Evolutionary conservation across 2,113 vertebrate genomes (phyloP).

Genomic region (Marmota flaviventris): DNA sequence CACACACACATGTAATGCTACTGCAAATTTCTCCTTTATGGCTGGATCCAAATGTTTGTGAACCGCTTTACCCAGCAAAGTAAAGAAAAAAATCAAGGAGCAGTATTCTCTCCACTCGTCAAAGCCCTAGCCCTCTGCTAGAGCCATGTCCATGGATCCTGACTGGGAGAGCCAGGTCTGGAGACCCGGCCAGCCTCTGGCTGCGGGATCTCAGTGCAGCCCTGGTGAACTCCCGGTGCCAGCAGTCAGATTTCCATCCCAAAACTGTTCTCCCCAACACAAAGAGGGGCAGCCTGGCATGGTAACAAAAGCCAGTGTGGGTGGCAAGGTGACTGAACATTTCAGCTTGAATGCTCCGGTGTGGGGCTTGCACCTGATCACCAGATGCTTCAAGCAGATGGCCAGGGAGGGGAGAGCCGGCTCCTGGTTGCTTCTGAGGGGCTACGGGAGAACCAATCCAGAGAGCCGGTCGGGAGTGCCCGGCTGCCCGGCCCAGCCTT

Average conservation of each 20-base stretch:
- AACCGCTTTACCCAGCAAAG: background rate
- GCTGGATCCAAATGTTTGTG: background rate
- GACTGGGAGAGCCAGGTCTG: conserved; percentile 75
- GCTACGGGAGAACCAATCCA: conserved; percentile 88
- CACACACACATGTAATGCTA: too few species aligned
- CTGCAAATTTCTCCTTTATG: background rate
- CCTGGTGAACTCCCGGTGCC: conserved; percentile 73
- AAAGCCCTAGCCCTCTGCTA: background rate
- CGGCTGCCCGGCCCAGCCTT: conserved; percentile 70
- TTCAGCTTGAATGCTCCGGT: conserved; percentile 91
- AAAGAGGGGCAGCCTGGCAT: conserved; percentile 89
- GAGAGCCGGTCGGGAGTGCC: conserved; percentile 77
- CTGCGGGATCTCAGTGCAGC: conserved; percentile 79
- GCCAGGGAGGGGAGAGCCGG: conserved; percentile 89
- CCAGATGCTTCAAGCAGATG: conserved; percentile 93
- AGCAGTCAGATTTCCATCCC: conserved; percentile 85
- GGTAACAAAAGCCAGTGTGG: conserved; percentile 89
- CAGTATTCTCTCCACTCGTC: background rate
- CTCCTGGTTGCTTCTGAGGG: conserved; percentile 89
- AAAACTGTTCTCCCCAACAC: conserved; percentile 83
- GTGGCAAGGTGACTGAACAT: conserved; percentile 92
- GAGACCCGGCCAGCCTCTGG: conserved; percentile 73
- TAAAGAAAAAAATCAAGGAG: background rate
- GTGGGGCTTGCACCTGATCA: conserved; percentile 91
- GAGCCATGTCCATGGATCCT: conserved; percentile 37